Evolutionary conservation across 2,888 invertebrate genomes (phyloP).

Genomic region (Hydriomena furcata): DNA sequence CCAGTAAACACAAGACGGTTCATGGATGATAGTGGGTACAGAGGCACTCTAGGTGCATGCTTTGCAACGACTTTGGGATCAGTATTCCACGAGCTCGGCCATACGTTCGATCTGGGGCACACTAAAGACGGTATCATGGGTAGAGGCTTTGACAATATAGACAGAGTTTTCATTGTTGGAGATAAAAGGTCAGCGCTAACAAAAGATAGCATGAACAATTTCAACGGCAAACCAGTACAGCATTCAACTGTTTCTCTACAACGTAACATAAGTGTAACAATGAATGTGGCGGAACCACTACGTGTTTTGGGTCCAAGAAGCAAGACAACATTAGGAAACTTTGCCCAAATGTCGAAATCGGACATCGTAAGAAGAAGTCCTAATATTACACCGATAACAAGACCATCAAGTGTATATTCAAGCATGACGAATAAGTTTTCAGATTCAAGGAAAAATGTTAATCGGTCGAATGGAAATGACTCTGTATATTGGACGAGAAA

Average conservation of each 20-base stretch:
- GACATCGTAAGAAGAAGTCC: conserved; percentile 76
- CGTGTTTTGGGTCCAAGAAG: conserved; percentile 79
- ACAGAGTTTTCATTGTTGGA: conserved; percentile 88
- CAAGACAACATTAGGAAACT: conserved; percentile 78
- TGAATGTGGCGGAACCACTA: conserved; percentile 83
- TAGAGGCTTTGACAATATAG: conserved; percentile 92
- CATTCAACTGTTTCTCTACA: conserved; percentile 85
- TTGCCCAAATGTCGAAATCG: conserved; percentile 75
- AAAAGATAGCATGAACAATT: conserved; percentile 83
- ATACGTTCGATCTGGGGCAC: conserved; percentile 97
- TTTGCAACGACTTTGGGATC: conserved; percentile 96
- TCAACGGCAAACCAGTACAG: conserved; percentile 83
- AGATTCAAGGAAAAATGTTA: conserved; percentile 73
- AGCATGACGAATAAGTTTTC: conserved; percentile 72
- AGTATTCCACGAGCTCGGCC: conserved; percentile 96
- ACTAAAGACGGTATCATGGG: conserved; percentile 97
- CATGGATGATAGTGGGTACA: conserved; percentile 96
- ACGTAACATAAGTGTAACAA: conserved; percentile 85
- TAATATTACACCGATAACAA: conserved; percentile 79
- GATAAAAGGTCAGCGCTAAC: conserved; percentile 71
- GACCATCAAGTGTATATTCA: conserved; percentile 78
- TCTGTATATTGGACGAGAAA: conserved; percentile 85
- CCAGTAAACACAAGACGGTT: conserved; percentile 88
- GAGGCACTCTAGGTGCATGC: conserved; percentile 93
- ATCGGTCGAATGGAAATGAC: conserved; percentile 74